A percentile compares a stretch with the other conserved stretches of the same genome.
These are phyloP conservation scores for Chionoecetes opilio DNA, from an alignment of 1,140 invertebrate genomes.

Conservation along the genomic window DNA sequence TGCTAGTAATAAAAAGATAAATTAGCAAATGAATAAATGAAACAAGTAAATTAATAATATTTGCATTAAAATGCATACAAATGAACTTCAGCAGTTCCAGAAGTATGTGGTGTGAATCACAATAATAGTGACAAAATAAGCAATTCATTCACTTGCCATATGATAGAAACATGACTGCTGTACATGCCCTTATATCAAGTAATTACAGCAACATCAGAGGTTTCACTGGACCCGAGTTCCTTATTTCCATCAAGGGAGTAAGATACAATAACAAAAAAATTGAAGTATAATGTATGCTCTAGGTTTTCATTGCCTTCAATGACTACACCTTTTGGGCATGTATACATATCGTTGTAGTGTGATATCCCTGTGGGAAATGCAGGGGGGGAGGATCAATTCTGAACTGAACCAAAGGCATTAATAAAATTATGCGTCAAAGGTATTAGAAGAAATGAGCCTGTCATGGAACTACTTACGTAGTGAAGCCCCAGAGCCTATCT, in stretches of 20 bases:
- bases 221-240: not conserved
- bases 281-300: too few relatives aligned
- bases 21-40: too few relatives aligned
- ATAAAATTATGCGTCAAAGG: not conserved
- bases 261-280: too few relatives aligned
- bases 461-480: conserved; percentile 87
- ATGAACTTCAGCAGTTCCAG: too few relatives aligned
- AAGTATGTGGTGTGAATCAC: not conserved
- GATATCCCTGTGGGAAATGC: not conserved
- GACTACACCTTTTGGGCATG: too few relatives aligned
- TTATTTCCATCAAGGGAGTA: too few relatives aligned
- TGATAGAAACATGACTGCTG: not conserved
- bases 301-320: too few relatives aligned
- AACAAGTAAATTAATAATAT: not conserved
- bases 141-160: too few relatives aligned
- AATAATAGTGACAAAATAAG: not conserved
- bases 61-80: not conserved
- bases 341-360: not conserved
- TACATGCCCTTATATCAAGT: not conserved
- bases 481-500: conserved; percentile 89
- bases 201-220: not conserved
- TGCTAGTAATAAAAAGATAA: too few relatives aligned
- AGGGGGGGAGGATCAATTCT: not conserved
- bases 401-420: not conserved
- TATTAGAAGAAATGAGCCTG: conserved; percentile 38